phyloP scores from a whole-genome alignment of 1,140 invertebrate species.

The Riptortus pedestris region DNA sequence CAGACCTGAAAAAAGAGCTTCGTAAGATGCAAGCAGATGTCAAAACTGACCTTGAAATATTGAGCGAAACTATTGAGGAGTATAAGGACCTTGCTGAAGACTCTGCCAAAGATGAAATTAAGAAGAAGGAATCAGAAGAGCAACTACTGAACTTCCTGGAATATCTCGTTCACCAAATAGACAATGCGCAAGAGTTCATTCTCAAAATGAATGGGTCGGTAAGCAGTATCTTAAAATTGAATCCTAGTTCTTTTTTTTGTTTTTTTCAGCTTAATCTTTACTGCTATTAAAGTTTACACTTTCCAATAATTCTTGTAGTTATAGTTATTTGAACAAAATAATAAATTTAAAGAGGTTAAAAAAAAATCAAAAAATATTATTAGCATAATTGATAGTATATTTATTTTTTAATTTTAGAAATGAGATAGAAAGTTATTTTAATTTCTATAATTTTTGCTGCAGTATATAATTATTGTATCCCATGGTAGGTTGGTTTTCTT shows the following conservation, averaged over 20 bases:
- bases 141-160: constrained; percentile 56
- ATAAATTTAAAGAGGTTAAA: background rate
- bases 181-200: constrained; percentile 62
- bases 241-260: too few relatives aligned
- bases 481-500: too few relatives aligned
- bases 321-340: background rate
- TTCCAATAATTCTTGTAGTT: constrained; percentile 9
- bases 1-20: constrained; percentile 56
- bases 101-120: background rate
- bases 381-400: too few relatives aligned
- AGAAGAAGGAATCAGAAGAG: constrained; percentile 39
- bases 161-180: constrained; percentile 63
- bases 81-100: constrained; percentile 39
- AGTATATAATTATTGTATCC: too few relatives aligned
- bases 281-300: too few relatives aligned
- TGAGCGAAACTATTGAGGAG: constrained; percentile 47
- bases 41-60: constrained; percentile 55
- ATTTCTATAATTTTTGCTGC: too few relatives aligned
- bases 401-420: too few relatives aligned
- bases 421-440: too few relatives aligned
- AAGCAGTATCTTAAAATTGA: constrained; percentile 33
- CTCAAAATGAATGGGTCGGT: constrained; percentile 45
- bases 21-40: constrained; percentile 48
- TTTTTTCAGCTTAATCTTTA: too few relatives aligned
- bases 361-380: too few relatives aligned